These are phyloP conservation scores for Alaudala cheleensis DNA, from an alignment of 2,113 vertebrate species.

Conservation along the genomic window DNA sequence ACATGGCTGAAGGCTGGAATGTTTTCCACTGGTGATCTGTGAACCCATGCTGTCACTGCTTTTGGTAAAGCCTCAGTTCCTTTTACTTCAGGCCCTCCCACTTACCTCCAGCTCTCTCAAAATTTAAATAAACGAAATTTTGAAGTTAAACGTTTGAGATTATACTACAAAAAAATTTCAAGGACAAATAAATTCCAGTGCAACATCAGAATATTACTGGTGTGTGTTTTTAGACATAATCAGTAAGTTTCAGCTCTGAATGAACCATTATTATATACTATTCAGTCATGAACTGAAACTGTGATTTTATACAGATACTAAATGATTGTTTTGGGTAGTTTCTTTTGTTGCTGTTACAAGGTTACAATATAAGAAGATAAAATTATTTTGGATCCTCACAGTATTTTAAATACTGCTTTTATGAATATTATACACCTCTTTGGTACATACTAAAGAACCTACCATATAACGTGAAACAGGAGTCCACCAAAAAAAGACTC, in stretches of 20 bases:
- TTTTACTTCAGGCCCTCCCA: background rate
- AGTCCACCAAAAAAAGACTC: background rate
- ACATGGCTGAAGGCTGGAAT: background rate
- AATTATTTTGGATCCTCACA: background rate
- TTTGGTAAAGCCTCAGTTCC: background rate
- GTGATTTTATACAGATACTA: background rate
- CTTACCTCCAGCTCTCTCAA: background rate
- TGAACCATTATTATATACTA: background rate
- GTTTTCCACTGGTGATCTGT: background rate
- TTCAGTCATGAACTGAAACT: background rate
- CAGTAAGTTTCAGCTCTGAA: background rate
- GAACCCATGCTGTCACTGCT: background rate
- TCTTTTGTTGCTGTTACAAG: background rate
- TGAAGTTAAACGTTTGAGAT: background rate
- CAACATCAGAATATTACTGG: background rate
- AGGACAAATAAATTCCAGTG: background rate
- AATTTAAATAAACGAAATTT: background rate
- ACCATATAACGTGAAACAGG: background rate
- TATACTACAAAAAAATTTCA: background rate
- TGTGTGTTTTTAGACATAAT: background rate
- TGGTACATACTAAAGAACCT: background rate
- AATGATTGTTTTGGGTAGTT: accelerated
- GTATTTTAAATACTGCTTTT: background rate
- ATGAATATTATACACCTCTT: background rate
- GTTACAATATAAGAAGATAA: background rate